Base-by-base conservation (phyloP, 2,888 invertebrate genomes). In the Pandemis corylana region DNA sequence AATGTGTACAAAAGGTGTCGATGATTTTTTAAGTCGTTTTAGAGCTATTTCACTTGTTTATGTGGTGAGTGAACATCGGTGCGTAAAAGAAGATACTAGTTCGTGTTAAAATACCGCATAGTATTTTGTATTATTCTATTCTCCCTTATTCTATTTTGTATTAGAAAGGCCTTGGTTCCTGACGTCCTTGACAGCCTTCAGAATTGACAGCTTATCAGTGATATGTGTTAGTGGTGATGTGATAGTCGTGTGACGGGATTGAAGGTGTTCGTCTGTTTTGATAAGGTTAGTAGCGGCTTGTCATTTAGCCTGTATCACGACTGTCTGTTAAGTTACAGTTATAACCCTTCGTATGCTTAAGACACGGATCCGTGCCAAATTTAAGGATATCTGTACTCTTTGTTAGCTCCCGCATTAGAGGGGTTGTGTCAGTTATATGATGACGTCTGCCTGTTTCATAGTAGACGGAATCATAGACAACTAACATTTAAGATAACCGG, bases 221-320 rank as follows among this genome's bases (percentile, higher is more conserved):
- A 66, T n/a, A n/a, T 28, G 59, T 59, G 59, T 53, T n/a, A 56
- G 66, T 51, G 66, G n/a, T 41, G 51, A 9, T 53, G 67, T 51
- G 66, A 51, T 36, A 7, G 9, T 10, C 44, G 51, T 41, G 28
- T 3, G 9, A 0, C 59, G 28, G 10, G 59, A 28, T 59, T 59
- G 12, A 5, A 3, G 9, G 28, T 1, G 10, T 59, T 59, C 59
- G 10, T 12, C 59, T 59, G 28, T 59, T 59, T 56, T 59, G 10
- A 59, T 59, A 59, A 59, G 59, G 59, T 59, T 10, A 59, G 59
- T 59, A 7, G n/a, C n/a, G 15, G 3, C 0, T 56, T 20, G 4
- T 6, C 2, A 36, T 36, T 36, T 36, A 36, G 44, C 5, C 5
- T 44, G 44, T 7, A 5, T 44, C 44, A 36, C 28, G 3, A 4